Percentiles rank a stretch among this genome's conserved stretches.
Evolutionary conservation across 2,797 vertebrate species (phyloP).

Genomic region (Uromys caudimaculatus): DNA sequence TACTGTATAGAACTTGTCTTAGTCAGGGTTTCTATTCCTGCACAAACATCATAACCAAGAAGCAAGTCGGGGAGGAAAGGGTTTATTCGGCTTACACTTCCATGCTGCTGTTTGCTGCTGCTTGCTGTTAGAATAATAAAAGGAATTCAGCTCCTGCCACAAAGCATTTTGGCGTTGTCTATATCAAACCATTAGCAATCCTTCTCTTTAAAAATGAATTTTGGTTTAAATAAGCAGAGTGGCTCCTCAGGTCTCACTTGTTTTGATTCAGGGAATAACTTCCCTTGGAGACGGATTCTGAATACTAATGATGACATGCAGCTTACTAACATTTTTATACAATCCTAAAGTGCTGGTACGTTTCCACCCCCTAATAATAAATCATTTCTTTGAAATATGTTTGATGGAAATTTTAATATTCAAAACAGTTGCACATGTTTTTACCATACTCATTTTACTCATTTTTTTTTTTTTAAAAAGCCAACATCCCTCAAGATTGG

Average conservation of each 20-base stretch:
- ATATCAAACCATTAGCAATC: constrained; percentile 59
- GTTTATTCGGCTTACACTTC: too few species aligned
- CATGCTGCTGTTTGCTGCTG: background rate
- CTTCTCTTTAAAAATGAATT: constrained; percentile 45
- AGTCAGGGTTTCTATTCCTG: too few species aligned
- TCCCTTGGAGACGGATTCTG: constrained; percentile 48
- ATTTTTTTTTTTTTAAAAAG: background rate
- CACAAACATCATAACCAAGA: too few species aligned
- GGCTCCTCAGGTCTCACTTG: constrained; percentile 14
- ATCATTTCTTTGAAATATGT: constrained; percentile 21
- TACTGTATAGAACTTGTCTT: background rate
- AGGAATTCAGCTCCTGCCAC: background rate
- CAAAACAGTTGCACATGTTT: background rate
- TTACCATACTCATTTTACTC: background rate
- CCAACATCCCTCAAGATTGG: background rate
- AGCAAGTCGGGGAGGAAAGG: too few species aligned
- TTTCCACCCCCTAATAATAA: constrained; percentile 23
- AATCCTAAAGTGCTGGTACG: constrained; percentile 9
- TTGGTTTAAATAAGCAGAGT: constrained; percentile 48
- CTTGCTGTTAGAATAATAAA: constrained; percentile 54
- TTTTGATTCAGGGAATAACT: constrained; percentile 43
- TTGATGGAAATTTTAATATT: constrained; percentile 41
- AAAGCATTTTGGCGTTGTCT: background rate
- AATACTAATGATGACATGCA: constrained; percentile 35
- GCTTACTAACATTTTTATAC: constrained; percentile 37